Conservation (phyloP, 2,113 vertebrate genomes). For the Origma solitaria region DNA sequence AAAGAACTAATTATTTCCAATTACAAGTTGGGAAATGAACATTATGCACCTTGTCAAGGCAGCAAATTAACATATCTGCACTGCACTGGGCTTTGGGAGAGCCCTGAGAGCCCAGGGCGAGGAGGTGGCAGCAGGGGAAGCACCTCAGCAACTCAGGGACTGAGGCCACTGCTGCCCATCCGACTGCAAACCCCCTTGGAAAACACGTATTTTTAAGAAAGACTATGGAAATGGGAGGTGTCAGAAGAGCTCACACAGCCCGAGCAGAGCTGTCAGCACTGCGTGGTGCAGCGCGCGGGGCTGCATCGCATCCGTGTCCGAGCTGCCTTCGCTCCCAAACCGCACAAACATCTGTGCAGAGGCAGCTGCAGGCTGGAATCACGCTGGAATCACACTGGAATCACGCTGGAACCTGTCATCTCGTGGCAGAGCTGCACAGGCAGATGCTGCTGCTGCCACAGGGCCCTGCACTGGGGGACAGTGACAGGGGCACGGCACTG, state of each 20-base stretch:
- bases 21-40: not conserved
- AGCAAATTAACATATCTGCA: not conserved
- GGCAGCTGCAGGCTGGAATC: not conserved
- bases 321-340: conserved; percentile 40
- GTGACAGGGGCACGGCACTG: not conserved
- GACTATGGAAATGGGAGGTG: not conserved
- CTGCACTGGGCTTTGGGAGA: not conserved
- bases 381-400: conserved; percentile 42
- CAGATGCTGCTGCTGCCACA: not conserved
- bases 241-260: not conserved
- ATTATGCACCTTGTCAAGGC: not conserved
- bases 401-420: conserved; percentile 26
- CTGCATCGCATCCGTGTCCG: not conserved
- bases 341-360: conserved; percentile 34
- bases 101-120: not conserved
- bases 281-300: not conserved
- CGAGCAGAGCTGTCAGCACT: fast-evolving
- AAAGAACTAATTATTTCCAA: conserved; percentile 12
- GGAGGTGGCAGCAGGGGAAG: not conserved
- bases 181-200: not conserved
- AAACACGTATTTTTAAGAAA: not conserved
- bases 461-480: not conserved
- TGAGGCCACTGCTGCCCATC: not conserved
- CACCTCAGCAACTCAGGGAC: fast-evolving
- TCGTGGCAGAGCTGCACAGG: not conserved